phyloP scores from a whole-genome alignment of 92 coral and sea anemone genomes.

The Muricea muricata region DNA sequence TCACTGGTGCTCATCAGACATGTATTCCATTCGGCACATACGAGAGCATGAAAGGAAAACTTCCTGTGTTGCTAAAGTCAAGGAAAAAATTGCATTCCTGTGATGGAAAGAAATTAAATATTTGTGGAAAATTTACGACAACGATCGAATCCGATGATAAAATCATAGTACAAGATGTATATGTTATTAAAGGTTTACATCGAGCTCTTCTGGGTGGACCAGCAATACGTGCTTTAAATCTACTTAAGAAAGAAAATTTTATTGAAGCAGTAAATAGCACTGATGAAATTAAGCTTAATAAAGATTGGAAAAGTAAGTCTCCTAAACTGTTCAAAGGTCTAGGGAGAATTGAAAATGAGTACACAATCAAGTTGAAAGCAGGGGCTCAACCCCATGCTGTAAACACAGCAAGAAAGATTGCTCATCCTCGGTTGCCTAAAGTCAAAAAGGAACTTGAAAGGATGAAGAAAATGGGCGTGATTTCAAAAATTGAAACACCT shows the following conservation, averaged over 20 bases:
- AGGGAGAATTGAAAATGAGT: slow-evolving; percentile 13
- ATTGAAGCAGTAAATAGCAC: slow-evolving; percentile 1
- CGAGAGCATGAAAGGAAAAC: background rate
- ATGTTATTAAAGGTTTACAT: slow-evolving; percentile 35
- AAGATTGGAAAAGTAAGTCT: background rate
- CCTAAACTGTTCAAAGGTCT: slow-evolving; percentile 31
- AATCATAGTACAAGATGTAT: slow-evolving; percentile 11
- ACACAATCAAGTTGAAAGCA: slow-evolving; percentile 10
- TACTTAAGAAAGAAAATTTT: background rate
- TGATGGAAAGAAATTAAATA: slow-evolving; percentile 13
- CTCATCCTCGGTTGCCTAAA: slow-evolving; percentile 16
- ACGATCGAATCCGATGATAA: background rate
- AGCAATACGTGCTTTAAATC: background rate
- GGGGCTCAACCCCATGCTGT: slow-evolving; percentile 12
- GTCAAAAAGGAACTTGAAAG: background rate
- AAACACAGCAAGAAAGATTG: background rate
- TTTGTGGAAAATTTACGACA: background rate
- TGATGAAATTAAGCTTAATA: background rate
- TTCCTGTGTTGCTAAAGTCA: background rate
- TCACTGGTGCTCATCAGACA: slow-evolving; percentile 35
- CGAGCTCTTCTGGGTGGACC: slow-evolving; percentile 9
- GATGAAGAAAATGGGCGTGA: slow-evolving; percentile 37
- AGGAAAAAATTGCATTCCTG: slow-evolving; percentile 13
- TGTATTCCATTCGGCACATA: background rate
- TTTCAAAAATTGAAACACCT: slow-evolving; percentile 15